Evolutionary conservation across 2,113 vertebrate genomes (phyloP).

Genomic region (Phasianus colchicus): DNA sequence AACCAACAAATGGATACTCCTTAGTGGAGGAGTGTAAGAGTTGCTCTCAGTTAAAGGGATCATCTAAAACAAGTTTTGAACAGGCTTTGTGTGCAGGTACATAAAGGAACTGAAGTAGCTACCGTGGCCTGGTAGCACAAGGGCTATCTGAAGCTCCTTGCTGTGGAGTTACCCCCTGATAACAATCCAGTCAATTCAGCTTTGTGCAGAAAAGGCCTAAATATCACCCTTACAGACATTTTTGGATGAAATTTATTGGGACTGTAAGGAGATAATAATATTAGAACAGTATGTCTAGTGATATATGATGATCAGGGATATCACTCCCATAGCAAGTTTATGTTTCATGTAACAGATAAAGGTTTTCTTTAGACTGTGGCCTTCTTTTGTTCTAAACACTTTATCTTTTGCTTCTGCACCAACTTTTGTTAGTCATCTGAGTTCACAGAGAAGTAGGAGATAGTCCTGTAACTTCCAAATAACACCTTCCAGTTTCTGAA

Average conservation of each 20-base stretch:
- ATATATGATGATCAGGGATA: not conserved
- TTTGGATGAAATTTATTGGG: not conserved
- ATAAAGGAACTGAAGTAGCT: not conserved
- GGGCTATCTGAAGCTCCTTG: not conserved
- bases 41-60: not conserved
- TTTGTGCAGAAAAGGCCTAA: not conserved
- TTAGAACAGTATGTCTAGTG: not conserved
- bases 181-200: not conserved
- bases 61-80: not conserved
- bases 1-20: not conserved
- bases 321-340: not conserved
- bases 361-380: not conserved
- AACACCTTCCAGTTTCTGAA: not conserved
- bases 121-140: not conserved
- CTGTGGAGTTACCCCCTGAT: not conserved
- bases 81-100: not conserved
- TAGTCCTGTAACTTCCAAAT: not conserved
- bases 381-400: not conserved
- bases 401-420: not conserved
- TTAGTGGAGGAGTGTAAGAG: not conserved
- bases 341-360: not conserved
- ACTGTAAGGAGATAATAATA: not conserved
- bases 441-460: not conserved
- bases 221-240: not conserved
- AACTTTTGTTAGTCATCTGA: not conserved